Conservation (phyloP, 1,140 invertebrate genomes). For the Pentalonia nigronervosa region DNA sequence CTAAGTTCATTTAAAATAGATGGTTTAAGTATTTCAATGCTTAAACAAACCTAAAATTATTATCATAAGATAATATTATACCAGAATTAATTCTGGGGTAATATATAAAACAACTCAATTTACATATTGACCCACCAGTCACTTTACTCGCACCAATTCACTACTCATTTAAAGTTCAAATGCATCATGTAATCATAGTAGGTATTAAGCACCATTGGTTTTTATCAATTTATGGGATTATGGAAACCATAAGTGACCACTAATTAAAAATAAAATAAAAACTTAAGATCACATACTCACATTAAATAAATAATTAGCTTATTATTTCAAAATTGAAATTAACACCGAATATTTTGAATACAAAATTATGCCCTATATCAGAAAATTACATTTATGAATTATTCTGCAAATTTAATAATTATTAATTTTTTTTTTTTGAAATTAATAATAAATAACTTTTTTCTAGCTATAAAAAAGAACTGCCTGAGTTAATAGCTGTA, state of each 20-base stretch:
- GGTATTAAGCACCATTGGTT: neutral
- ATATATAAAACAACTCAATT: neutral
- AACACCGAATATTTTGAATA: neutral
- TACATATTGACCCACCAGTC: neutral
- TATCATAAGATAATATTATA: neutral
- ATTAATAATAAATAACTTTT: neutral
- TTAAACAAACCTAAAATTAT: neutral
- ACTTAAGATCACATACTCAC: neutral
- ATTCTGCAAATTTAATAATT: neutral
- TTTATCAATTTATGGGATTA: neutral
- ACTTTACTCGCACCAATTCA: neutral
- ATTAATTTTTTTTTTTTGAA: neutral
- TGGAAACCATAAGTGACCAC: too few relatives aligned
- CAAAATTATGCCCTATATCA: neutral
- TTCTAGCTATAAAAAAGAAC: conserved; percentile 38
- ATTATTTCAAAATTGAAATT: neutral
- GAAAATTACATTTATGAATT: neutral
- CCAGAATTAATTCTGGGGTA: too few relatives aligned
- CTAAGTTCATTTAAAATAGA: neutral
- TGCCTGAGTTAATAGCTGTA: conserved; percentile 29
- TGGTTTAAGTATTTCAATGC: neutral
- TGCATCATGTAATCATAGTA: too few relatives aligned
- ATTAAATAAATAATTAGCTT: neutral
- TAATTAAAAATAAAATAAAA: neutral
- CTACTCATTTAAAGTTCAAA: too few relatives aligned